Conservation (phyloP, 2,113 vertebrate species). For the Melospiza georgiana region DNA sequence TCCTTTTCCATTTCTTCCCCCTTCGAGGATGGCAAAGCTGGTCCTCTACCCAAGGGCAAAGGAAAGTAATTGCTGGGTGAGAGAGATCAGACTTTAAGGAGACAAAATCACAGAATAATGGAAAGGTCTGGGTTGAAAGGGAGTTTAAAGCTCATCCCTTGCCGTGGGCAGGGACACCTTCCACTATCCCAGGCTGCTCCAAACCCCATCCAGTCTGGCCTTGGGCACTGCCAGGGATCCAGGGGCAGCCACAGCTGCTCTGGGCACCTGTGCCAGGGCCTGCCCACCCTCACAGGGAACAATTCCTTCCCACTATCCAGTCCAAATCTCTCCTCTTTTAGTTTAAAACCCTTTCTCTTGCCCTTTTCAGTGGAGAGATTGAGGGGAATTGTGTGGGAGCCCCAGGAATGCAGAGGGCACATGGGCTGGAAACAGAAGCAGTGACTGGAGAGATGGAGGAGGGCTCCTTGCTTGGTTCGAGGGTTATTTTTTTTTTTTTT, state of each 20-base stretch:
- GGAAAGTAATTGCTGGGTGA: not conserved
- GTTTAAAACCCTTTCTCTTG: not conserved
- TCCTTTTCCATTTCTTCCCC: not conserved
- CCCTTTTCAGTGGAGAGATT: not conserved
- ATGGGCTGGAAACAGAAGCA: not conserved
- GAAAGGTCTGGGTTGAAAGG: not conserved
- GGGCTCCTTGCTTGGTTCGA: not conserved
- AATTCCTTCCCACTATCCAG: not conserved
- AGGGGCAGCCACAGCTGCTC: not conserved
- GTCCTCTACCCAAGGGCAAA: not conserved
- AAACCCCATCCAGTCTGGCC: fast-evolving
- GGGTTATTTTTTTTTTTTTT: not conserved
- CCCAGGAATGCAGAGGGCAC: not conserved
- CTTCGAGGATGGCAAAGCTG: not conserved
- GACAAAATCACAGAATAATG: not conserved
- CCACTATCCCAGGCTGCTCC: fast-evolving
- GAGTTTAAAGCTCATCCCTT: not conserved
- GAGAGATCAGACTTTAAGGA: not conserved
- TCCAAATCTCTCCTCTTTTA: not conserved
- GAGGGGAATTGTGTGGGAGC: fast-evolving
- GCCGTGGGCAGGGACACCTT: not conserved
- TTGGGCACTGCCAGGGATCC: not conserved
- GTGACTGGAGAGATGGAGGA: not conserved
- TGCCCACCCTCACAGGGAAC: not conserved
- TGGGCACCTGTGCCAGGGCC: not conserved